Evolutionary conservation across 2,888 invertebrate species (phyloP).

Genomic region (Meganola albula): DNA sequence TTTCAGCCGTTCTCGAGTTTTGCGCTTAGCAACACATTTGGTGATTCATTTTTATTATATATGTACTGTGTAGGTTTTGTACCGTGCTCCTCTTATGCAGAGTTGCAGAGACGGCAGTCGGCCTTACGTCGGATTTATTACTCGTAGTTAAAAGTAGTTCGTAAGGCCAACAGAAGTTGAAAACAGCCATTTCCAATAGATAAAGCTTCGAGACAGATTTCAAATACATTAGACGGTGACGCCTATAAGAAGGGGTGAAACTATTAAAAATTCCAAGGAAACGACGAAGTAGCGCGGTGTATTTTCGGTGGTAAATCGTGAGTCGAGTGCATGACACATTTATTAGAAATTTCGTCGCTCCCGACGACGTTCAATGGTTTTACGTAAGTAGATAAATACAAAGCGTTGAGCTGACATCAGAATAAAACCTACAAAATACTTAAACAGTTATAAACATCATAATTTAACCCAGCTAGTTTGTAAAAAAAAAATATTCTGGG

Average conservation of each 20-base stretch:
- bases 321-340: conserved; percentile 57
- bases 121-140: conserved; percentile 70
- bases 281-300: conserved; percentile 41
- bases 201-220: conserved; percentile 71
- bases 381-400: conserved; percentile 25
- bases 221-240: conserved; percentile 71
- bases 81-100: conserved; percentile 54
- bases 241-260: conserved; percentile 46
- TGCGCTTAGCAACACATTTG: too few species aligned
- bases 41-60: too few species aligned
- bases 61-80: too few species aligned
- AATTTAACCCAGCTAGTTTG: too few species aligned
- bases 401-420: too few species aligned
- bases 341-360: conserved; percentile 51
- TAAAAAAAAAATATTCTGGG: conserved; percentile 19
- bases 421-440: conserved; percentile 16
- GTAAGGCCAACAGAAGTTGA: conserved; percentile 66
- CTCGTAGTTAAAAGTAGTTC: conserved; percentile 73
- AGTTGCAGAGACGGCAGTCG: conserved; percentile 50
- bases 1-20: too few species aligned
- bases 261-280: conserved; percentile 72
- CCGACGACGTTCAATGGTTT: conserved; percentile 24
- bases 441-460: too few species aligned
- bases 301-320: conserved; percentile 37
- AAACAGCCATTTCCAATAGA: conserved; percentile 75